Evolutionary conservation across 2,888 invertebrate genomes (phyloP), one percentile per base, ranked within the genome.

Genomic region (Netelia melanura): DNA sequence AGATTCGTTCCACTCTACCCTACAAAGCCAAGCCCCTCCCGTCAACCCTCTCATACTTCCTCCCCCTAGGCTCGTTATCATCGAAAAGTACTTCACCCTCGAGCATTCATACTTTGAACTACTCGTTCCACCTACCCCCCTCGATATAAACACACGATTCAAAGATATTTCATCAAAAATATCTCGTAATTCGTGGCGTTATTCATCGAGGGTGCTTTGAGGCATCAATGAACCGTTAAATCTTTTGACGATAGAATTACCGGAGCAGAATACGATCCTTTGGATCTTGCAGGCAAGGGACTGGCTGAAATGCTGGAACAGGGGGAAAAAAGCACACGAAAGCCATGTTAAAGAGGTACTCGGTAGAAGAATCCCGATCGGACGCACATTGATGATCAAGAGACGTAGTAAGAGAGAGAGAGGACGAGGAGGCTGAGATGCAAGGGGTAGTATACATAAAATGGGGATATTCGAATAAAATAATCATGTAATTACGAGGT

Each of bases 401-500:
- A 61, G 52, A 38, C 38, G 68, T 43, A 48, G 48, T 54, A 52
- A 38, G 77, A 80, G 17, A 71, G 78, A 56, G 64, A 44, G 61
- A 54, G 1, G 9, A 44, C 25, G 10, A 25, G 38, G 21, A 21
- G 21, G 21, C 21, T 21, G 21, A 21, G 21, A 52, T 48, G 23
- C 11, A 43, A 17, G n/a, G 17, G 25, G 56, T 23, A 48, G 52
- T 64, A 71, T 56, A 65, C 52, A 54, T 44, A 67, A 30, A 44
- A 38, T 6, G 38, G 38, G 56, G n/a, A 56, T 65, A 76, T 70
- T 79, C 25, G 82, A 83, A 85, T 82, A 80, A 85, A 85, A 85
- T 83, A 82, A 85, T 85, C 76, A 85, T 83, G 76, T 68, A 80
- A 85, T 85, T 85, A 85, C 76, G 76, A 72, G 65, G 56, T 67